Evolutionary conservation across 2,888 invertebrate genomes (phyloP), one percentile per base, ranked within the genome.

Genomic region (Coelopa pilipes): DNA sequence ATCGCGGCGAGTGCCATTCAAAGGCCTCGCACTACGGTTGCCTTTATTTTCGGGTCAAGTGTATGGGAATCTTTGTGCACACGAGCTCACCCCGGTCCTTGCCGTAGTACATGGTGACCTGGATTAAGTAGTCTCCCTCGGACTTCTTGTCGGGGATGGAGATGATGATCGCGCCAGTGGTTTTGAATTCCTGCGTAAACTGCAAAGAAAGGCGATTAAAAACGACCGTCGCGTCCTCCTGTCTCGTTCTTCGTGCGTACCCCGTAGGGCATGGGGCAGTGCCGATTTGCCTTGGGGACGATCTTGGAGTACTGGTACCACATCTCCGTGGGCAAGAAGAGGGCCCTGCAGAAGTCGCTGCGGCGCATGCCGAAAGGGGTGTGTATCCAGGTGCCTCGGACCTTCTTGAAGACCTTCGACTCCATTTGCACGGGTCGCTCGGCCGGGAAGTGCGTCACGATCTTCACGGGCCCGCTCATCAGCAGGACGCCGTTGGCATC

Each of bases 301-400:
- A 50, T 21, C 17, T 63, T 50, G 9, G 63, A 24, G 15, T 62
- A 70, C 15, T 47, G 9, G 57, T 74, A 71, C 76, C 76, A 76
- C 11, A 74, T 13, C 47, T 76, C 76, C 10, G 46, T 57, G 12
- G 66, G 60, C 46, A 46, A 50, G 34, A 70, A 73, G 12, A 74
- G 12, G 1, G 63, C 11, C 2, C 21, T 12, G 15, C 74, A 76
- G 4, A 73, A 63, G 55, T 66, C 49, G 7, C 13, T 1, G 0
- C 72, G 63, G 4, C 59, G 70, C 10, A 76, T 65, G 53, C 63
- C 73, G 49, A 70, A 76, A 3, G 72, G 62, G 17, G 76, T 76
- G 24, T 70, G 67, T 11, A 67, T 67, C 76, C 76, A 76, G n/a
- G 70, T 50, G 21, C 74, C 72, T 1, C 76, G 72, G 1, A 13